Conservation (phyloP, 1,140 invertebrate genomes). For the Cyclargus thomasi region DNA sequence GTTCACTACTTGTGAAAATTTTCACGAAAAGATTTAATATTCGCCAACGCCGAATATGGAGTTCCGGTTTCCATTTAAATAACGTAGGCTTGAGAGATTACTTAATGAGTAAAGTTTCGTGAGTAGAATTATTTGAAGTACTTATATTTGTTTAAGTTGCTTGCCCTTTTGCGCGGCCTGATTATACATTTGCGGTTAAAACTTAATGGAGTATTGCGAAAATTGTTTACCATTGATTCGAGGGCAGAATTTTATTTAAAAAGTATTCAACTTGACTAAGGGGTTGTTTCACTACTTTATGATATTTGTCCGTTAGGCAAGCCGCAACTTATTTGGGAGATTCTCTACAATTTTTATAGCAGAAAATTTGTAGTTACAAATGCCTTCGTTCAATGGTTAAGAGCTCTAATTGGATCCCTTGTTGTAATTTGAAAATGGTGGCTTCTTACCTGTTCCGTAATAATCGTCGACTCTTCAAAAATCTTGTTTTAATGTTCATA, state of each 20-base stretch:
- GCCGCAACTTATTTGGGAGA: no score
- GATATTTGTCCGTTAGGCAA: no score
- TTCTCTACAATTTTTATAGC: no score
- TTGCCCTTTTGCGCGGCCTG: neutral
- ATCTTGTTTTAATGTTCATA: no score
- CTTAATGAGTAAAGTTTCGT: neutral
- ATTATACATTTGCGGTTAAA: neutral
- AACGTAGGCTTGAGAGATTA: constrained; percentile 6
- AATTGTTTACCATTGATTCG: neutral
- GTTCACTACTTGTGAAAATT: neutral
- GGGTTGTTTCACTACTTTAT: no score
- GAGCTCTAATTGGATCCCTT: no score
- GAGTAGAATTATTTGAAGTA: neutral
- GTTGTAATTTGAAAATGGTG: no score
- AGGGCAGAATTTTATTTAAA: neutral
- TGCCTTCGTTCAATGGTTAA: no score
- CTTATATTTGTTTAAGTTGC: neutral
- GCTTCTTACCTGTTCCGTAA: no score
- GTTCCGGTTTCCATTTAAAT: constrained; percentile 10
- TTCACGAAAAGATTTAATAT: neutral
- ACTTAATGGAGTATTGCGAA: neutral
- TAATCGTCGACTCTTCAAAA: no score
- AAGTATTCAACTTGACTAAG: neutral
- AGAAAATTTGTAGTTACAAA: no score
- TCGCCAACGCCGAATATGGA: neutral